Base-by-base conservation (phyloP, 2,888 invertebrate species). In the Amblyjoppa fuscipennis region DNA sequence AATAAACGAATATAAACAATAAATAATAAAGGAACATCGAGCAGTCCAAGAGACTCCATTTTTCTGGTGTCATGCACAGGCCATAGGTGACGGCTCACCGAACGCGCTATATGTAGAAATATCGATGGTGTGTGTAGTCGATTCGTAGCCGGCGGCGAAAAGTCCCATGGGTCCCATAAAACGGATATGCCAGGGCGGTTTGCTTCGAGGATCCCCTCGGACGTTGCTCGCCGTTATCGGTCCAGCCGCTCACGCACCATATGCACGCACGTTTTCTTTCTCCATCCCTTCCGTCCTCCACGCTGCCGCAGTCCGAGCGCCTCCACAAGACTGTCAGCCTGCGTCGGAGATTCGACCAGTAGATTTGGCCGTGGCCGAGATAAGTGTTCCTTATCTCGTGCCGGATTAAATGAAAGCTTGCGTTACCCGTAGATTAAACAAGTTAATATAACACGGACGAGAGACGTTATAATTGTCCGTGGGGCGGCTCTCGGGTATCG, bases 151-250 rank as follows among this genome's bases (percentile, higher is more conserved):
- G 85, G 91, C 90, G 92, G 93, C 90, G 89, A 89, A 90, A 77
- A 90, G 87, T 93, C 93, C 92, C 93, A 89, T 83, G 92, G 91
- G 93, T 90, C 90, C 91, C 93, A 93, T 94, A 94, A 64, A 64
- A 93, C 91, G 81, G 64, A 71, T 49, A 49, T 69, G 75, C 78
- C 77, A 81, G 78, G 77, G 86, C 81, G 77, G 76, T 77, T 83
- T 71, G 76, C 56, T 77, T 76, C 80, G 59, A 70, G 25, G 73
- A 81, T 83, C 70, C 70, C 81, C 70, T 73, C 68, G 71, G 69
- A 64, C 81, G 74, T 56, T 78, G 77, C 61, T 68, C 56, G 70
- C 13, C 71, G 81, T 85, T 85, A 85, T 85, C 85, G 85, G 87
- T 81, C 84, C 87, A 82, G 84, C 86, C 87, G 83, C 87, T 82